Percentiles rank a stretch among this genome's conserved stretches.
Evolutionary conservation across 2,888 invertebrate species (phyloP).

Genomic region (Plagodis pulveraria): DNA sequence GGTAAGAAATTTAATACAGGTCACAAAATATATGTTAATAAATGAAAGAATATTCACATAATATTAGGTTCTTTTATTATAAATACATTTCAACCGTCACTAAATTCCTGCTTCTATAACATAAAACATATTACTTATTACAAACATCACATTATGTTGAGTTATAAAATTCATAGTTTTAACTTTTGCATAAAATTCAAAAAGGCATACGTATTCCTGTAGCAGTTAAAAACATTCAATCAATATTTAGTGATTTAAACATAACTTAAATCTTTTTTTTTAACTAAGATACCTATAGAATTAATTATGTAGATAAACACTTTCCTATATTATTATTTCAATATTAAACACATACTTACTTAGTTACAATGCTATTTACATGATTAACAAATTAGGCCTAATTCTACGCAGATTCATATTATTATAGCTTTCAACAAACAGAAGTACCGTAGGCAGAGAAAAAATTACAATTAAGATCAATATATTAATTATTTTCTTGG

Average conservation of each 20-base stretch:
- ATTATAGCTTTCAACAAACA: background rate
- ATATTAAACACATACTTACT: background rate
- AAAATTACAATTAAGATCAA: no score
- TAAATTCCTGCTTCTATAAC: background rate
- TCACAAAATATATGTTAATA: no score
- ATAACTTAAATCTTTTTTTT: conserved; percentile 1
- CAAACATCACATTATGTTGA: conserved; percentile 38
- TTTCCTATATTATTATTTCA: no score
- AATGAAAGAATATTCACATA: no score
- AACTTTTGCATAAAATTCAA: conserved; percentile 17
- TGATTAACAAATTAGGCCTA: conserved; percentile 15
- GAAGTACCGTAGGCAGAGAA: no score
- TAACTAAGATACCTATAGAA: background rate
- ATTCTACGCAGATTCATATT: conserved; percentile 1
- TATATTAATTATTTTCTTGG: no score
- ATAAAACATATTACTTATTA: conserved; percentile 30
- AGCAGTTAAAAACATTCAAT: background rate
- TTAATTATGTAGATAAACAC: background rate
- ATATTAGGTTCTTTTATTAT: no score
- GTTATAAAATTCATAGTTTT: conserved; percentile 23
- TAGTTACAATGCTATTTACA: no score
- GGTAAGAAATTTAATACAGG: no score
- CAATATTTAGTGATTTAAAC: background rate
- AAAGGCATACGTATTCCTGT: conserved; percentile 14
- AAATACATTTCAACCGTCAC: no score